Percentiles rank a stretch among this genome's conserved stretches.
Conservation (phyloP, 2,888 invertebrate genomes). For the Tanytarsus gracilentus region DNA sequence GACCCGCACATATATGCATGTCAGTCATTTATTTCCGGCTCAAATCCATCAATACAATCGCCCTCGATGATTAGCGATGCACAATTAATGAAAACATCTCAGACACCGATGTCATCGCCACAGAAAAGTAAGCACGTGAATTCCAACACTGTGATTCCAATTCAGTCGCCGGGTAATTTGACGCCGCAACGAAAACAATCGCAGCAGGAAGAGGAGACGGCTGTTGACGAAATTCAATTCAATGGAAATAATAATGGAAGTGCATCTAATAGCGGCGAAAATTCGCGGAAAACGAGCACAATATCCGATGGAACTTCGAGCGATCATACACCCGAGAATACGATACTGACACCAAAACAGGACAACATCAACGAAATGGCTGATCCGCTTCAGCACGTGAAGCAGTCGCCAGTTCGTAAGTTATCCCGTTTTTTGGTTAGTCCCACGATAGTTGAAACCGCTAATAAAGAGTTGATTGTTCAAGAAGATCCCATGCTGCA, state of each 20-base stretch:
- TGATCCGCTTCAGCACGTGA: constrained; percentile 35
- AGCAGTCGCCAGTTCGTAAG: constrained; percentile 55
- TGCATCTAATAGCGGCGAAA: constrained; percentile 42
- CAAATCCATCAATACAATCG: not conserved
- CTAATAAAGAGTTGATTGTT: constrained; percentile 31
- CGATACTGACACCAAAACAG: constrained; percentile 35
- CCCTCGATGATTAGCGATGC: not conserved
- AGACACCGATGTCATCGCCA: constrained; percentile 9
- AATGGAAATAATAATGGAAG: constrained; percentile 31
- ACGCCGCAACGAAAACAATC: constrained; percentile 21
- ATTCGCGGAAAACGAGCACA: constrained; percentile 50
- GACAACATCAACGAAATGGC: not conserved
- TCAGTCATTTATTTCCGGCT: constrained; percentile 33
- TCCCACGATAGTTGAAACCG: constrained; percentile 54
- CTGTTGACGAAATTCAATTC: not conserved
- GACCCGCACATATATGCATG: constrained; percentile 37
- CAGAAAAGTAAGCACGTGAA: constrained; percentile 17
- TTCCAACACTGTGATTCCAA: constrained; percentile 16
- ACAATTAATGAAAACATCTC: not conserved
- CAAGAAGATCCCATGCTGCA: constrained; percentile 32
- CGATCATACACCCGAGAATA: constrained; percentile 50
- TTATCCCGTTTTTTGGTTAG: constrained; percentile 75
- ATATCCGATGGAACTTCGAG: constrained; percentile 45
- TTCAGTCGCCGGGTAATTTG: not conserved
- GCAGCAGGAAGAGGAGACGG: constrained; percentile 7